These are phyloP conservation scores for Protodeltote pygarga DNA, from an alignment of 2,888 invertebrate genomes.

Conservation along the genomic window DNA sequence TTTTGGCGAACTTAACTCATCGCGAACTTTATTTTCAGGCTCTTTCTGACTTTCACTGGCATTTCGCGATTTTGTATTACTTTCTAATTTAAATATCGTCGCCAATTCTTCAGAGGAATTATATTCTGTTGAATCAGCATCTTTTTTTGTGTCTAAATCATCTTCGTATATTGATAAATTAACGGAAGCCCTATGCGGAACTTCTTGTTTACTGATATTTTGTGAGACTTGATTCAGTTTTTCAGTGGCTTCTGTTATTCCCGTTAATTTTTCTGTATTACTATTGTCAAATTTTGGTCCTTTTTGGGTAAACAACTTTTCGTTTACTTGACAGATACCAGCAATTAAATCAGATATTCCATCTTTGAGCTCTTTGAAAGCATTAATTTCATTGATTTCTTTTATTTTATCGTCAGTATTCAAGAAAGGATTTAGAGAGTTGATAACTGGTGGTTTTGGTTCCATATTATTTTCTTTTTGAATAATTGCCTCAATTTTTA, in stretches of 20 bases:
- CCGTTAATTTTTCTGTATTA: conserved; percentile 55
- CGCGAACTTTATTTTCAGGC: conserved; percentile 60
- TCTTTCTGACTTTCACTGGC: conserved; percentile 53
- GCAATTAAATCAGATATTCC: conserved; percentile 84
- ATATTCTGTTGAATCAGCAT: conserved; percentile 86
- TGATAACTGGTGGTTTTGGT: conserved; percentile 54
- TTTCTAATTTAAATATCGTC: conserved; percentile 86
- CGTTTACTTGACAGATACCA: conserved; percentile 83
- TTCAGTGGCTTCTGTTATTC: conserved; percentile 71
- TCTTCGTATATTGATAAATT: conserved; percentile 81
- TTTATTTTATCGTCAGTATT: conserved; percentile 73
- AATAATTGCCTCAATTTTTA: conserved; percentile 54
- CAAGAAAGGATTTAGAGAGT: conserved; percentile 77
- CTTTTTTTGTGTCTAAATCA: conserved; percentile 75
- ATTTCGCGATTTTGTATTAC: conserved; percentile 53
- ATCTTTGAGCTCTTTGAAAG: conserved; percentile 82
- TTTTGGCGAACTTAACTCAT: conserved; percentile 81
- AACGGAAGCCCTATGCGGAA: conserved; percentile 69
- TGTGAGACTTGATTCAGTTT: conserved; percentile 67
- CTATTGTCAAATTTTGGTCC: conserved; percentile 51
- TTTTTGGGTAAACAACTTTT: conserved; percentile 76
- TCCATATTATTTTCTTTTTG: conserved; percentile 43
- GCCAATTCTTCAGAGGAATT: conserved; percentile 89
- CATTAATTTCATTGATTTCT: conserved; percentile 80
- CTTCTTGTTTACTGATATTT: conserved; percentile 57